phyloP scores from a whole-genome alignment of 2,113 vertebrate species.

The Malurus cyaneus region DNA sequence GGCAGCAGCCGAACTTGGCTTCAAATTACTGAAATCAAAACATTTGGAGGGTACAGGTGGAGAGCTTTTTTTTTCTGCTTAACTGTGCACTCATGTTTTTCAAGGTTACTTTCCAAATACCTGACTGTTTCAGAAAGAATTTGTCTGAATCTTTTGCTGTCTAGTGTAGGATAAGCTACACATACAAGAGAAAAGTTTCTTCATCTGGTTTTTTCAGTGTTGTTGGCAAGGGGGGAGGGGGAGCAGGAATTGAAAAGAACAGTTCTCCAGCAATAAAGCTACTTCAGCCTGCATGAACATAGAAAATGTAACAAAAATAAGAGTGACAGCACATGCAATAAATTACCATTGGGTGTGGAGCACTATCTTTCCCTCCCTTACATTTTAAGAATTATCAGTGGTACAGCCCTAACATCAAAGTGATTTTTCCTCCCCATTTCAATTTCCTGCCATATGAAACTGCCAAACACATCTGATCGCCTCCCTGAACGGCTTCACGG shows the following conservation, averaged over 20 bases:
- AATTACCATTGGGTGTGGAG: background rate
- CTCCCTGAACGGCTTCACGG: background rate
- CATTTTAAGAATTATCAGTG: background rate
- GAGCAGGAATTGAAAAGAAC: background rate
- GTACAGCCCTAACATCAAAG: slow-evolving; percentile 41
- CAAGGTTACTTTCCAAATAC: background rate
- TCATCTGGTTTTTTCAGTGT: background rate
- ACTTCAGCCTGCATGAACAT: background rate
- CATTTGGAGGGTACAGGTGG: background rate
- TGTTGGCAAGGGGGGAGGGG: background rate
- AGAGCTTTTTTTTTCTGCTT: background rate
- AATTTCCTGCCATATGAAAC: slow-evolving; percentile 46
- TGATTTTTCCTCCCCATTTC: background rate
- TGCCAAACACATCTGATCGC: background rate
- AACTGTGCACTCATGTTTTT: background rate
- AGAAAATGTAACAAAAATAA: background rate
- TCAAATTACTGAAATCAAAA: background rate
- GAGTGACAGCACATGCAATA: background rate
- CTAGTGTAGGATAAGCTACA: background rate
- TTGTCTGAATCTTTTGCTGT: background rate
- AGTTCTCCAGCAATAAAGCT: background rate
- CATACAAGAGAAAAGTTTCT: background rate
- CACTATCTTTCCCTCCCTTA: background rate
- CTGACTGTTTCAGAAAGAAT: background rate
- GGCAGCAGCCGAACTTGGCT: background rate